Evolutionary conservation across 2,888 invertebrate species (phyloP).

Genomic region (Drosophila bunnanda): DNA sequence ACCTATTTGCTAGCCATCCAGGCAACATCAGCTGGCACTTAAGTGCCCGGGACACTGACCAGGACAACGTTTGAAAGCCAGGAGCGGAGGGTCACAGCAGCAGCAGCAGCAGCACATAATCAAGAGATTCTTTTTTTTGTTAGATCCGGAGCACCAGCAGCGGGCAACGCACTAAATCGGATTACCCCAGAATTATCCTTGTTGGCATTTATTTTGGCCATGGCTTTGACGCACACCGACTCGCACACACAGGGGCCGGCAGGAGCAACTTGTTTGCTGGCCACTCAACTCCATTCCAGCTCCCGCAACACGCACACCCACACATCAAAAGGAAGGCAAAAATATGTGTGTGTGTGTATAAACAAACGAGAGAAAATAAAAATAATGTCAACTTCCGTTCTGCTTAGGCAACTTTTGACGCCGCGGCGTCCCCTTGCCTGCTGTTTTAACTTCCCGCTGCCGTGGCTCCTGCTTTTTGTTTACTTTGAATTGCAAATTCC

Average conservation of each 20-base stretch:
- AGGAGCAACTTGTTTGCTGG: conserved; percentile 45
- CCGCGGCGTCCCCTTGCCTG: conserved; percentile 34
- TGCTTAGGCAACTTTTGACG: conserved; percentile 48
- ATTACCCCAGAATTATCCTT: conserved; percentile 77
- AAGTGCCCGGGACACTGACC: conserved; percentile 57
- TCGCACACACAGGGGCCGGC: conserved; percentile 4
- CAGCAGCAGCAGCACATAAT: conserved; percentile 55
- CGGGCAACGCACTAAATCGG: conserved; percentile 73
- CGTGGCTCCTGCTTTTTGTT: conserved; percentile 20
- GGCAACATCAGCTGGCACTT: conserved; percentile 52
- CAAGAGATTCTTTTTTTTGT: conserved; percentile 39
- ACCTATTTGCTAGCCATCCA: conserved; percentile 33
- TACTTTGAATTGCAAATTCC: conserved; percentile 50
- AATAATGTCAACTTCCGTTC: conserved; percentile 74
- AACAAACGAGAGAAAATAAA: conserved; percentile 54
- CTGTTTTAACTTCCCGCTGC: conserved; percentile 38
- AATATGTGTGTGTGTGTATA: conserved; percentile 18
- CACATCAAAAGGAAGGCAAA: conserved; percentile 32
- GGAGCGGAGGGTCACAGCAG: background rate
- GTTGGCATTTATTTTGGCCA: conserved; percentile 76
- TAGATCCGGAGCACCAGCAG: conserved; percentile 12
- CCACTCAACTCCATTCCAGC: conserved; percentile 27
- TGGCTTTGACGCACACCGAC: conserved; percentile 38
- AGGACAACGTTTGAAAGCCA: conserved; percentile 11
- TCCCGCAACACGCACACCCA: conserved; percentile 5